Evolutionary conservation across 2,797 vertebrate genomes (phyloP), one percentile per base, ranked within the genome.

Genomic region (Alexandromys oeconomus): DNA sequence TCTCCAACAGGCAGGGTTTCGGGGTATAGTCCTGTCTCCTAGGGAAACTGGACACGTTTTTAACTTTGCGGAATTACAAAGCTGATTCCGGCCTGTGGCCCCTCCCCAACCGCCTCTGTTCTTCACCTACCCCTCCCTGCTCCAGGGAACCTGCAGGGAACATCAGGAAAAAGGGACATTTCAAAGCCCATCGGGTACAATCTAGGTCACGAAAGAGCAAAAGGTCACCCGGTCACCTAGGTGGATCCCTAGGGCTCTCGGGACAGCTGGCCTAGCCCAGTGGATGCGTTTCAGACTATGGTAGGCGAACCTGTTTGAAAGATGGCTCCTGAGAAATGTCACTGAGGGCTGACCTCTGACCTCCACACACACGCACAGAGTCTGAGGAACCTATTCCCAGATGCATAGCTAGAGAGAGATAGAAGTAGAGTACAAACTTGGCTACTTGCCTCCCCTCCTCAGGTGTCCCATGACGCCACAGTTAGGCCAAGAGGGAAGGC

Each of bases 381-480:
- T 43, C 29, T 12, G 19, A n/a, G 40, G 31, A 46, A 17, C 2
- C 25, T 7, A 0, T 1, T 59, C 57, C 19, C 6, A 63, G 5
- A 43, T 61, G 17, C 63, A 17, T 29, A 34, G 71, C 78, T 23
- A 29, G 14, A 1, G 31, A 71, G 78, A 23, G 29, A n/a, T 31
- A 54, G 48, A 77, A 17, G 12, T 1, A 0, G 19, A 57, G 8
- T 14, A 43, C 6, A 23, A 2, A 29, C 59, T 43, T 27, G 0
- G 63, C 31, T 2, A 0, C 48, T 57, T 3, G 29, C 8, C 88
- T 29, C 40, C 10, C 82, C 12, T 2, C 3, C 48, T 8, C 23
- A 2, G 1, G 63, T 43, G 0, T 19, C 77, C 43, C 4, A 4
- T 37, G 25, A 21, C 0, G 4, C 65, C 25, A 7, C 25, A 43